These are phyloP conservation scores for Otus sunia DNA, from an alignment of 2,113 vertebrate species.

Conservation along the genomic window DNA sequence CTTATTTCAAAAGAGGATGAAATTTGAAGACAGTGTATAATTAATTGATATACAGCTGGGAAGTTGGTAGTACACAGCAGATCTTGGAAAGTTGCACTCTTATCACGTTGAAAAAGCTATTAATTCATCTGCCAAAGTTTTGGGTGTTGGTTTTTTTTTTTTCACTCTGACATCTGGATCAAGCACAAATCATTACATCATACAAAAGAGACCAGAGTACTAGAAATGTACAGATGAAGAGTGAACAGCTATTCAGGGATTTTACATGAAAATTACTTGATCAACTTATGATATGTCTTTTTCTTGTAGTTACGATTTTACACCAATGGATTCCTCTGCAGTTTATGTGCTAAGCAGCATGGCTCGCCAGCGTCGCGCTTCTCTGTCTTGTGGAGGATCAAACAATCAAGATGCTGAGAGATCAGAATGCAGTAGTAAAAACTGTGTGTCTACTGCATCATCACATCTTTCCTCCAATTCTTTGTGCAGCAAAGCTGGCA, in stretches of 20 bases:
- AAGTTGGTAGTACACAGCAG: not conserved
- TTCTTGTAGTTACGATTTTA: constrained; percentile 90
- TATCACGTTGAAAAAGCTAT: not conserved
- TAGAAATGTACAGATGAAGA: not conserved
- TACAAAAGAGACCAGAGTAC: not conserved
- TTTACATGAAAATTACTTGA: not conserved
- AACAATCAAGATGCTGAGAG: constrained; percentile 87
- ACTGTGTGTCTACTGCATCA: constrained; percentile 76
- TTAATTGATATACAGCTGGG: not conserved
- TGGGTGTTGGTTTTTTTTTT: not conserved
- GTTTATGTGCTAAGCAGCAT: constrained; percentile 99
- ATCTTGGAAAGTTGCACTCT: not conserved
- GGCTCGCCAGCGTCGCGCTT: constrained; percentile 95
- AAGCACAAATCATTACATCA: not conserved
- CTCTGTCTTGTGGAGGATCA: constrained; percentile 86
- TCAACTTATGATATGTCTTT: not conserved
- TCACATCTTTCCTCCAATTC: constrained; percentile 79
- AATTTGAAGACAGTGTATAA: not conserved
- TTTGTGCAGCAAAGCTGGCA: constrained; percentile 83
- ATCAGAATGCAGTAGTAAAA: constrained; percentile 81
- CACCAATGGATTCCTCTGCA: constrained; percentile 95
- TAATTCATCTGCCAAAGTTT: not conserved
- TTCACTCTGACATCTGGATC: not conserved
- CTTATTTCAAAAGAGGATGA: not conserved
- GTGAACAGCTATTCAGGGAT: not conserved